Percentiles rank a stretch among this genome's conserved stretches.
phyloP scores from a whole-genome alignment of 2,888 invertebrate genomes.

The Salpingus planirostris region DNA sequence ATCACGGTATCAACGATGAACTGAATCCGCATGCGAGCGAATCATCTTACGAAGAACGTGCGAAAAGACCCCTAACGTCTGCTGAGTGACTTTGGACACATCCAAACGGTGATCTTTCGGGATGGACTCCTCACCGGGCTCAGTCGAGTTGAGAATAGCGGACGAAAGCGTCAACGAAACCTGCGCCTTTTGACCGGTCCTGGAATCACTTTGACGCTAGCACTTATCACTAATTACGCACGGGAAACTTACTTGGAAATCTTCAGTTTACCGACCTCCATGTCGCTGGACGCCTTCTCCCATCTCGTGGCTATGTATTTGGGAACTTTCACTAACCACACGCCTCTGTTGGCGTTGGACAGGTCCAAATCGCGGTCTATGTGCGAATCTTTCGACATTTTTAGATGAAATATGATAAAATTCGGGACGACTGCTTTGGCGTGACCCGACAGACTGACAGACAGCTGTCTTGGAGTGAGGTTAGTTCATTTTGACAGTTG shows the following conservation, averaged over 20 bases:
- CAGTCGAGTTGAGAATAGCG: conserved; percentile 67
- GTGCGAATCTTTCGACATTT: conserved; percentile 42
- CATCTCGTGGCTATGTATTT: conserved; percentile 94
- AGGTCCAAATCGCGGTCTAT: conserved; percentile 77
- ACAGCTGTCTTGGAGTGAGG: too few relatives aligned
- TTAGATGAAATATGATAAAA: neutral
- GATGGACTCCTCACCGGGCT: conserved; percentile 69
- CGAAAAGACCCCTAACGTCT: conserved; percentile 88
- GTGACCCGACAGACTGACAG: too few relatives aligned
- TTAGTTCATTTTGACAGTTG: too few relatives aligned
- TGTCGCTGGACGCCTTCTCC: conserved; percentile 84
- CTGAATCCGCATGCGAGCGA: too few relatives aligned
- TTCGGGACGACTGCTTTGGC: too few relatives aligned
- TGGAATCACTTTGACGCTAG: too few relatives aligned
- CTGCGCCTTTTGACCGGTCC: conserved; percentile 70
- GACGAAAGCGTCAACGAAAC: conserved; percentile 80
- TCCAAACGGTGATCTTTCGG: conserved; percentile 89
- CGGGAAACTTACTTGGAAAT: conserved; percentile 59
- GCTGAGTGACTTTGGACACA: conserved; percentile 82
- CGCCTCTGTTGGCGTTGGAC: conserved; percentile 80
- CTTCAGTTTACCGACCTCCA: conserved; percentile 88
- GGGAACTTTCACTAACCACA: conserved; percentile 95
- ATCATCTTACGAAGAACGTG: conserved; percentile 64
- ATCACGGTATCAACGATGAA: too few relatives aligned
- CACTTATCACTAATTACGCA: conserved; percentile 3